Percentiles rank a stretch among this genome's conserved stretches.
These are phyloP conservation scores for Tetraneura akinire DNA, from an alignment of 1,140 invertebrate genomes.

Conservation along the genomic window DNA sequence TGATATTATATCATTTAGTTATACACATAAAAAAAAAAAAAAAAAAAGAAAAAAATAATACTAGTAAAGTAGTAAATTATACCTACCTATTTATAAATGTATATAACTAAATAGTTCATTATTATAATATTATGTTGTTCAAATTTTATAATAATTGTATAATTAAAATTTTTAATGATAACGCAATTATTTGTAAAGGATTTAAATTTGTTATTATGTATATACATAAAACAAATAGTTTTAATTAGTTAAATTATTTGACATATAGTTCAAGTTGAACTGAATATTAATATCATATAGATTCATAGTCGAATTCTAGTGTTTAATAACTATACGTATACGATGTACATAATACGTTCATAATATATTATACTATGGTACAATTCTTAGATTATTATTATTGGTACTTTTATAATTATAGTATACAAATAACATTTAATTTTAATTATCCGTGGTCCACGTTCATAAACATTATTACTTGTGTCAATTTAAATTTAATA, in stretches of 20 bases:
- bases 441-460: not conserved
- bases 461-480: not conserved
- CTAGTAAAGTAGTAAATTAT: too few relatives aligned
- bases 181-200: not conserved
- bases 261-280: not conserved
- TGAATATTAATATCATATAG: too few relatives aligned
- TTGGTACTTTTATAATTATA: not conserved
- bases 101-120: too few relatives aligned
- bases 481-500: not conserved
- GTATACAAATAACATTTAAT: not conserved
- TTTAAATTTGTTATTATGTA: not conserved
- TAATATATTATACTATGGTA: too few relatives aligned
- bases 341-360: too few relatives aligned
- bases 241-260: conserved; percentile 10
- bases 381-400: not conserved
- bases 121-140: too few relatives aligned
- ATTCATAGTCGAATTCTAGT: not conserved
- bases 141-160: not conserved
- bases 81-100: too few relatives aligned
- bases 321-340: not conserved
- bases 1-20: conserved; percentile 14
- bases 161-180: not conserved
- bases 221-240: not conserved
- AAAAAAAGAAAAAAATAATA: too few relatives aligned
- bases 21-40: too few relatives aligned